phyloP scores from a whole-genome alignment of 35 echinoderm and acorn worm species.

The Ptychodera flava region DNA sequence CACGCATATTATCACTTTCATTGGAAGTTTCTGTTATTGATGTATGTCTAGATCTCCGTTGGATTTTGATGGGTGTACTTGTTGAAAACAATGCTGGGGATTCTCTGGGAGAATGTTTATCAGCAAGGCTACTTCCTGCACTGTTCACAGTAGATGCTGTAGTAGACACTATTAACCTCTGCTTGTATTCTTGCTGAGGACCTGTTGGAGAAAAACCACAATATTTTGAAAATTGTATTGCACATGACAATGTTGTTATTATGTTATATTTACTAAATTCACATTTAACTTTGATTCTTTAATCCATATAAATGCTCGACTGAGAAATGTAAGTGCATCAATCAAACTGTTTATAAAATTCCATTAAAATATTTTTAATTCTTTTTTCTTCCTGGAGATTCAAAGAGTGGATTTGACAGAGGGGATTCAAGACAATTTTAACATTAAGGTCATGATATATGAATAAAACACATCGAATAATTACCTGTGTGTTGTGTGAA shows the following conservation, averaged over 20 bases:
- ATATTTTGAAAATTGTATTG: not conserved
- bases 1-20: not conserved
- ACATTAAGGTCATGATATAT: no score
- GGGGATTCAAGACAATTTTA: no score
- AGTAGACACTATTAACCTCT: slow-evolving; percentile 7
- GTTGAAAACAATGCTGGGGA: not conserved
- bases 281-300: no score
- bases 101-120: not conserved
- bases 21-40: not conserved
- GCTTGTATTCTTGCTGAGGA: slow-evolving; percentile 29
- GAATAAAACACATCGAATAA: no score
- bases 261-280: no score
- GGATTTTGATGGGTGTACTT: not conserved
- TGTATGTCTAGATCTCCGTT: not conserved
- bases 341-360: no score
- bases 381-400: no score
- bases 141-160: not conserved
- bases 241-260: no score
- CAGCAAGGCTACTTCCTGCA: not conserved
- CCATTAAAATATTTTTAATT: no score
- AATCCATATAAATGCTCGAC: no score
- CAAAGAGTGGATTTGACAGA: no score
- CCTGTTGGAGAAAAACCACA: not conserved
- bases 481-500: slow-evolving; percentile 57
- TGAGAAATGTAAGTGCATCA: no score